Percentiles rank a stretch among this genome's conserved stretches.
These are phyloP conservation scores for Nannospalax galili DNA, from an alignment of 2,113 vertebrate genomes.

Conservation along the genomic window DNA sequence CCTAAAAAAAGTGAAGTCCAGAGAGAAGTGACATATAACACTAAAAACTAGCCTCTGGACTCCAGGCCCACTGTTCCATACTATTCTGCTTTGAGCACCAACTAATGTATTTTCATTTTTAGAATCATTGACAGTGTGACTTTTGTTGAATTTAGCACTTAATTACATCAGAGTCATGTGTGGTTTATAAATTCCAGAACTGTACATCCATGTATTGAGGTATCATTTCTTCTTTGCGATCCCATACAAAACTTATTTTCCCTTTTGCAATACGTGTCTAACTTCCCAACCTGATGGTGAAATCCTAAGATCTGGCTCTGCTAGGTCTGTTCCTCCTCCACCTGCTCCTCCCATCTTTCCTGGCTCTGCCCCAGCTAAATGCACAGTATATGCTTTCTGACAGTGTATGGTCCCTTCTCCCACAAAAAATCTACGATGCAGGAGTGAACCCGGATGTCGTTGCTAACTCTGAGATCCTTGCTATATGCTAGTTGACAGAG, in stretches of 20 bases:
- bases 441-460: slow-evolving; percentile 34
- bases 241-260: slow-evolving; percentile 48
- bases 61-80: not conserved
- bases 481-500: slow-evolving; percentile 1
- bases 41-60: slow-evolving; percentile 38
- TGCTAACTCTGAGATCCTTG: slow-evolving; percentile 19
- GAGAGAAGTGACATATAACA: slow-evolving; percentile 41
- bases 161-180: not conserved
- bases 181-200: slow-evolving; percentile 51
- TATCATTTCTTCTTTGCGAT: slow-evolving; percentile 38
- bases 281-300: slow-evolving; percentile 7
- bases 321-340: not conserved
- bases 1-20: slow-evolving; percentile 16
- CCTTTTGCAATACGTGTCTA: slow-evolving; percentile 39
- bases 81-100: slow-evolving; percentile 33
- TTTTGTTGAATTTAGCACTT: slow-evolving; percentile 56
- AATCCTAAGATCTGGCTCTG: slow-evolving; percentile 7
- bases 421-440: not conserved
- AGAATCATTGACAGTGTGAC: slow-evolving; percentile 50
- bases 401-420: slow-evolving; percentile 6
- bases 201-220: slow-evolving; percentile 53
- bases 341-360: not conserved
- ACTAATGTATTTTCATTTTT: slow-evolving; percentile 22
- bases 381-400: slow-evolving; percentile 44
- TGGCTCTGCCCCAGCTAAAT: not conserved